A percentile compares a stretch with the other conserved stretches of the same genome.
Evolutionary conservation across 2,113 vertebrate genomes (phyloP).

Genomic region (Bufo gargarizans): DNA sequence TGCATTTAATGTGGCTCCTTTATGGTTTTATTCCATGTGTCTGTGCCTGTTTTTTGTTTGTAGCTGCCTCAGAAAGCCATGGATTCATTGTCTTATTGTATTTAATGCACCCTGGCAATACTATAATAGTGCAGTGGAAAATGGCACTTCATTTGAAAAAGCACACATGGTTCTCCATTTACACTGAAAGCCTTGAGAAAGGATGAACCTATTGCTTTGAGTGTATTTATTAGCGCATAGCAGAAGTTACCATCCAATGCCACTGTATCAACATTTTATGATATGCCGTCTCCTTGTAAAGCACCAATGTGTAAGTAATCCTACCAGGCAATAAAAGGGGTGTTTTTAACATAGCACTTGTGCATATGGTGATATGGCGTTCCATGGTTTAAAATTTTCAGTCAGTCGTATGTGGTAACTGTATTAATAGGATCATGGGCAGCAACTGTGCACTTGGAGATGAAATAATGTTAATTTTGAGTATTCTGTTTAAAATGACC

Average conservation of each 20-base stretch:
- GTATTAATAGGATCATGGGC: background rate
- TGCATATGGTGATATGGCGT: background rate
- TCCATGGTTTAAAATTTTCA: background rate
- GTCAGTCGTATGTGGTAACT: background rate
- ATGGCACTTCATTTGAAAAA: conserved; percentile 47
- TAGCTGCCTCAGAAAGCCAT: conserved; percentile 24
- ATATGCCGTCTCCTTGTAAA: background rate
- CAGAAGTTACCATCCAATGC: conserved; percentile 34
- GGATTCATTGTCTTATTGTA: conserved; percentile 22
- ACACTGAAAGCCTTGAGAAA: conserved; percentile 8
- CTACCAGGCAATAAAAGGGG: conserved; percentile 25
- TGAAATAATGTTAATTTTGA: background rate
- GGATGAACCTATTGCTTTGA: background rate
- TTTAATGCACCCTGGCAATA: conserved; percentile 42
- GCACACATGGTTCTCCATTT: conserved; percentile 43
- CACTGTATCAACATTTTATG: conserved; percentile 39
- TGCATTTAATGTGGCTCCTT: background rate
- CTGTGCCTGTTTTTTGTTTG: conserved; percentile 34
- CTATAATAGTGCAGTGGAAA: conserved; percentile 30
- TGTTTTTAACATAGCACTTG: conserved; percentile 26
- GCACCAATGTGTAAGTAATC: background rate
- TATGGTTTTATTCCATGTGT: background rate
- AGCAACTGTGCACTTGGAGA: background rate
- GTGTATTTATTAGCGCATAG: conserved; percentile 19
- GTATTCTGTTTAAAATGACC: background rate